These are phyloP conservation scores for Cantharis nigra DNA, from an alignment of 2,888 invertebrate species.

Conservation along the genomic window DNA sequence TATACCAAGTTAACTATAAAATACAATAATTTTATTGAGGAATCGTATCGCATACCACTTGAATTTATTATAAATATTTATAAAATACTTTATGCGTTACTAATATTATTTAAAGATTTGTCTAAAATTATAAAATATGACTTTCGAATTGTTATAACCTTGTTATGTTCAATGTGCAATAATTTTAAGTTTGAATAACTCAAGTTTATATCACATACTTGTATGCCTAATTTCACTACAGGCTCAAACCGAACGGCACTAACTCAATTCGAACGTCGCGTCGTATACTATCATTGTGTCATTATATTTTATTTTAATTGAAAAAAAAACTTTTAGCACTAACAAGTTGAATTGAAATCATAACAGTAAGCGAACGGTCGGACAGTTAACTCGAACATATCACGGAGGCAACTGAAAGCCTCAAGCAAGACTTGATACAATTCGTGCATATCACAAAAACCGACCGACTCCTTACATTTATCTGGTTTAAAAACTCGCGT, in stretches of 20 bases:
- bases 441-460: constrained; percentile 32
- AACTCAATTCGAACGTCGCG: not conserved
- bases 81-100: not conserved
- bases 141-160: not conserved
- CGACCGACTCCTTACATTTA: constrained; percentile 18
- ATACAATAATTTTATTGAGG: not conserved
- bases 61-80: not conserved
- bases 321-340: not conserved
- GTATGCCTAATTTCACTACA: not conserved
- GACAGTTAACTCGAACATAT: constrained; percentile 35
- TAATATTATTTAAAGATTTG: not conserved
- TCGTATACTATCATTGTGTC: not conserved
- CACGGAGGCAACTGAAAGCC: constrained; percentile 40
- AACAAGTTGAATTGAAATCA: not conserved
- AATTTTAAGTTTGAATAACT: not conserved
- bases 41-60: not conserved
- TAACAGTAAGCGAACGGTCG: constrained; percentile 21
- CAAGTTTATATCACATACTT: not conserved
- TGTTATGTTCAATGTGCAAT: not conserved
- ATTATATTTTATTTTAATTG: not conserved
- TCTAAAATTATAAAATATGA: not conserved
- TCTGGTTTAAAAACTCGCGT: not conserved
- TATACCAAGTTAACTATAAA: not conserved
- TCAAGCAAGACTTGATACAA: constrained; percentile 32
- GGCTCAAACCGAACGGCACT: not conserved